Evolutionary conservation across 1,140 invertebrate species (phyloP).

Genomic region (Bombus vancouverensis): DNA sequence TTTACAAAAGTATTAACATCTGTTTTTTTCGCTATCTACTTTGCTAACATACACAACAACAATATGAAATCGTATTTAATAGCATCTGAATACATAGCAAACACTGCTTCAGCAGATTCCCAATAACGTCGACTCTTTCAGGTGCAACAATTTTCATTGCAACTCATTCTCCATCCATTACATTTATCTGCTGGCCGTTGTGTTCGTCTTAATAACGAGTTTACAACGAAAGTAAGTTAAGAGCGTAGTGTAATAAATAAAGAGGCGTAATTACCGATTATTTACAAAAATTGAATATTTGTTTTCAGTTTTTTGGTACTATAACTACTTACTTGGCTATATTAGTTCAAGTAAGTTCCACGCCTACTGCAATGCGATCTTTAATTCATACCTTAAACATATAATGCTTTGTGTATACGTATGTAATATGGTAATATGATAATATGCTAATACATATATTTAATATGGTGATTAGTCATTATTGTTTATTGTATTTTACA

Average conservation of each 20-base stretch:
- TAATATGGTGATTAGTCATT: not conserved
- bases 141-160: conserved; percentile 4
- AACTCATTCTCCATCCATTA: not conserved
- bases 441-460: no score
- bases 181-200: not conserved
- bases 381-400: not conserved
- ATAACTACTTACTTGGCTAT: not conserved
- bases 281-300: not conserved
- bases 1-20: no score
- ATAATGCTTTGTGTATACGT: not conserved
- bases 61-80: not conserved
- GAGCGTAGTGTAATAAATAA: no score
- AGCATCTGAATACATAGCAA: not conserved
- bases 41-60: no score
- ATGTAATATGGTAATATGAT: not conserved
- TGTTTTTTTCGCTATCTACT: no score
- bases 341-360: not conserved
- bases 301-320: not conserved
- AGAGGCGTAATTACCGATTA: not conserved
- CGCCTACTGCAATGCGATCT: not conserved
- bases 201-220: not conserved
- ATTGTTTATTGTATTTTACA: not conserved
- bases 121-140: not conserved
- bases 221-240: not conserved
- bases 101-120: not conserved